These are phyloP conservation scores for Lomographa bimaculata DNA, from an alignment of 2,888 invertebrate genomes.

Conservation along the genomic window DNA sequence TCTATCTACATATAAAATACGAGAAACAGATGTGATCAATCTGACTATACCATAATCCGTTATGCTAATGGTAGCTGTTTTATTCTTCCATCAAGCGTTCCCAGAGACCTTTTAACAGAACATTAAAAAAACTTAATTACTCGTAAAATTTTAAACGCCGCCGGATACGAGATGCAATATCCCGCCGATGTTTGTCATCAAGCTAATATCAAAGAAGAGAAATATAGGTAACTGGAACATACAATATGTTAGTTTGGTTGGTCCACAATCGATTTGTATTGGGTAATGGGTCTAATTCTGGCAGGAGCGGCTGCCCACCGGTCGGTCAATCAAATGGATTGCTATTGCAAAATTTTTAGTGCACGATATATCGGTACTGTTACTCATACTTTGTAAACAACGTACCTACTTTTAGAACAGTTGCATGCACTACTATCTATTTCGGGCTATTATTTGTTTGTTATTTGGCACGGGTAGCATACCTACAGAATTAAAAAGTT, in stretches of 20 bases:
- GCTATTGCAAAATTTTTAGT: constrained; percentile 49
- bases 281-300: constrained; percentile 45
- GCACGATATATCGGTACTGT: constrained; percentile 22
- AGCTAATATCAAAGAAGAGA: constrained; percentile 26
- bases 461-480: no score
- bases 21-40: constrained; percentile 1
- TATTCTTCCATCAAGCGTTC: constrained; percentile 5
- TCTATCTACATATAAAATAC: not conserved
- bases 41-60: no score
- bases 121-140: constrained; percentile 21
- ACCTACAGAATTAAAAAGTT: no score
- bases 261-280: constrained; percentile 38
- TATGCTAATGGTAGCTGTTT: constrained; percentile 1
- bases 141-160: constrained; percentile 22
- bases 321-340: constrained; percentile 40
- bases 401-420: not conserved
- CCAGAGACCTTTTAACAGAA: constrained; percentile 14
- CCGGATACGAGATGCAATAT: constrained; percentile 35
- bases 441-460: no score
- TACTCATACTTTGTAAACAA: constrained; percentile 7
- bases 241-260: no score
- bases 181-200: constrained; percentile 39
- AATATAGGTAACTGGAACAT: constrained; percentile 26
- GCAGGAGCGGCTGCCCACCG: constrained; percentile 33
- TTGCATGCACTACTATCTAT: no score